Base-by-base conservation (phyloP, 2,797 vertebrate genomes). In the Lerista edwardsae region DNA sequence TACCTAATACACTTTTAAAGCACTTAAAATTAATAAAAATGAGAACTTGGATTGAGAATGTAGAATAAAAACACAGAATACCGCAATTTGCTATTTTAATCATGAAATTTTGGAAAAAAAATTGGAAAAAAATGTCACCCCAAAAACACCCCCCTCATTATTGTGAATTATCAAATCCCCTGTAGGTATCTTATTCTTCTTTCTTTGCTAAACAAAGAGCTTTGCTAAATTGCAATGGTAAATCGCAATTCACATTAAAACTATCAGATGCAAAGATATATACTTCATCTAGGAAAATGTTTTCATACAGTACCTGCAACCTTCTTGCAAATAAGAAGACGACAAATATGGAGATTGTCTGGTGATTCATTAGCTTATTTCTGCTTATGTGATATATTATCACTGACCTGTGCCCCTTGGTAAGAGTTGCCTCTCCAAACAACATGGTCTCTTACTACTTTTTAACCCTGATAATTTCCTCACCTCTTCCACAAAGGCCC, bases 211-310 rank as follows among this genome's bases (percentile, higher is more conserved):
- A n/a, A 87, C 83, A 23, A 79, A 62, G 27, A 88, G 6, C 3
- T 91, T 90, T 88, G 23, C 75, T 91, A 89, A 93, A 92, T 91
- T 93, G 79, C 85, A 80, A 89, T 25, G 88, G n/a, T 91, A 87
- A 94, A 93, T 83, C 88, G 44, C 67, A 75, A 69, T 14, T 67
- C 72, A 90, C 90, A 59, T 69, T 85, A 92, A 91, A 86, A 94
- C 87, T 82, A 84, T 87, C 61, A 94, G 77, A 72, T 89, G 80
- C 72, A 94, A 67, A 79, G 86, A 89, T 36, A 88, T 86, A 75
- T 90, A 39, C 79, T 78, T 17, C 91, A 55, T 85, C 81, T 87
- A 92, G 82, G 73, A 92, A 90, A 89, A 93, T 92, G 92, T 90
- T 86, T 19, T 84, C 29, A 31, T 55, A 75, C 7, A 90, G n/a